Evolutionary conservation across 2,113 vertebrate species (phyloP), one percentile per base, ranked within the genome.

Genomic region (Burhinus bistriatus): DNA sequence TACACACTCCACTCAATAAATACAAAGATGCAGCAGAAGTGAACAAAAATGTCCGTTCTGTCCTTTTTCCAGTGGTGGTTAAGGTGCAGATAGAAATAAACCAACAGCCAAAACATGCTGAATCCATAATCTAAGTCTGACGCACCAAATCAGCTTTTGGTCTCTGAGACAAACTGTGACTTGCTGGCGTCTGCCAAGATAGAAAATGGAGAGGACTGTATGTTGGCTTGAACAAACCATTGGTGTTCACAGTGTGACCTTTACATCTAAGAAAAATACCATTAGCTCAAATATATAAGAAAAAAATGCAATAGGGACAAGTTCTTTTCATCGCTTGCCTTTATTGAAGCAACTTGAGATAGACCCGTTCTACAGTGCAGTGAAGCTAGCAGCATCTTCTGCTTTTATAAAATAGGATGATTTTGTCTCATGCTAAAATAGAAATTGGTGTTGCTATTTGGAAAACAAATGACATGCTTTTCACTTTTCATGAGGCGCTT

Each of bases 121-220:
- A 87, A 32, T 9, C 44, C 25, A 2, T 13, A 11, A 57, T 13
- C 36, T 15, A 12, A 72, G 65, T 1, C 1, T 10, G n/a, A 29
- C 21, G 38, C 4, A 3, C 36, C 64, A 45, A 22, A 59, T 27
- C 66, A 40, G 47, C 51, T 72, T n/a, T 42, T 49, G 64, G 45
- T 29, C 40, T 57, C 54, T 1, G 9, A 89, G 47, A 44, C 12
- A 36, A 54, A 51, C 17, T 9, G 9, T 27, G 59, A 38, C n/a
- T 61, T 2, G 2, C 20, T 45, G 79, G 40, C 0, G 0, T 21
- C 38, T 19, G 20, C 6, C 29, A 40, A 20, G 51, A 27, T 0
- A 26, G 55, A 42, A 70, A 81, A 26, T 2, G 23, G 20, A 54
- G 36, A 25, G 55, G 52, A 13, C 3, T 5, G 1, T 20, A 4